phyloP scores from a whole-genome alignment of 2,888 invertebrate genomes.

The Crocallis elinguaria region DNA sequence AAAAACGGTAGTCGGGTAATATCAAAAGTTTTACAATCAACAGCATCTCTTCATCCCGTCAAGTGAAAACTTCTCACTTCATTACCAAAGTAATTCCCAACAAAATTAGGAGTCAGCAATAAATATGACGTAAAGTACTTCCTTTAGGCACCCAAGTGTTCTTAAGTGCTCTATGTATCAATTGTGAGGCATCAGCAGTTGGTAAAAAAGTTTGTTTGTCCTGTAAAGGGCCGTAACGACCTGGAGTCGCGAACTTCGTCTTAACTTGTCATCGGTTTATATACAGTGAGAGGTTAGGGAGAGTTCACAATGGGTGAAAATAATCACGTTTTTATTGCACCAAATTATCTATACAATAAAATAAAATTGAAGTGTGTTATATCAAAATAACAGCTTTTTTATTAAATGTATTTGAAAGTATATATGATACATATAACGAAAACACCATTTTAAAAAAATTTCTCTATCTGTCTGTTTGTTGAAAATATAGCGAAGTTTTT shows the following conservation, averaged over 20 bases:
- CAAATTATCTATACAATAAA: too few relatives aligned
- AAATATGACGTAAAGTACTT: conserved; percentile 34
- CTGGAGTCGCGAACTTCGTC: conserved; percentile 53
- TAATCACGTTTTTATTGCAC: neutral
- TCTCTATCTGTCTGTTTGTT: too few relatives aligned
- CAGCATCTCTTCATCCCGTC: neutral
- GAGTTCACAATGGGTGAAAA: conserved; percentile 26
- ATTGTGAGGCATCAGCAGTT: conserved; percentile 51
- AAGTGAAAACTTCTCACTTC: conserved; percentile 18
- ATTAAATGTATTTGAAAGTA: too few relatives aligned
- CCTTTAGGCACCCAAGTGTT: conserved; percentile 52
- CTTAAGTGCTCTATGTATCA: conserved; percentile 70
- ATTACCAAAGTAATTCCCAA: conserved; percentile 37
- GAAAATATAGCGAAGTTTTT: too few relatives aligned
- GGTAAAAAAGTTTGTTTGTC: conserved; percentile 59
- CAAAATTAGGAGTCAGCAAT: conserved; percentile 34
- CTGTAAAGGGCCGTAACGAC: conserved; percentile 47
- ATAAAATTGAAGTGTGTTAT: too few relatives aligned
- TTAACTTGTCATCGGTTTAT: conserved; percentile 62
- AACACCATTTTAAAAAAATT: too few relatives aligned
- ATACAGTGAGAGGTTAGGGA: conserved; percentile 50
- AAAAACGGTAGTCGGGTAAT: too few relatives aligned
- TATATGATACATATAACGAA: too few relatives aligned
- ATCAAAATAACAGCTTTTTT: too few relatives aligned
- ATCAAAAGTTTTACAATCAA: neutral